Evolutionary conservation across 2,113 vertebrate genomes (phyloP), one percentile per base, ranked within the genome.

Genomic region (Dromaius novaehollandiae): DNA sequence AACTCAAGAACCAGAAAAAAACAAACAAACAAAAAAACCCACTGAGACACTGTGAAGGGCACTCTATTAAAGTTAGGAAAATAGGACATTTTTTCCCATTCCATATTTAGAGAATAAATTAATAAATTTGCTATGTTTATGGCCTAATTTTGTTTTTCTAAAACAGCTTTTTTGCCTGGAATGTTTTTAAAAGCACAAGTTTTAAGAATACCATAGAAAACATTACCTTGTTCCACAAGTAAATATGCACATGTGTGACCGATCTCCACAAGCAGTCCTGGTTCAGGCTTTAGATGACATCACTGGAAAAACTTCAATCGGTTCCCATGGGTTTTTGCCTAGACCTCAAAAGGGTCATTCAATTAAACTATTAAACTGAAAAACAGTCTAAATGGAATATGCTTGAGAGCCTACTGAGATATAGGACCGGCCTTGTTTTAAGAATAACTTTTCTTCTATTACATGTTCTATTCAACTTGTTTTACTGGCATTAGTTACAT

Each of bases 301-400:
- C 4, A 34, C 19, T 51, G 25, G 22, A 89, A 70, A 56, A 12
- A 2, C 8, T 82, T 34, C 19, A 2, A 65, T 7, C 6, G 21
- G 22, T 60, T 91, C 69, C n/a, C 36, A 21, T 42, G 16, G 5
- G 3, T 0, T 0, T 7, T 40, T 71, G 34, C 25, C 1, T 0
- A 77, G 7, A 34, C 3, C 0, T 50, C 42, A 60, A 3, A 2
- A 8, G 15, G 1, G 9, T 24, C 65, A 60, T 70, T 63, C 60
- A 55, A 18, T 28, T n/a, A n/a, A n/a, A n/a, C n/a, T n/a, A n/a
- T n/a, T n/a, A 73, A 28, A 42, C 7, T 73, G 58, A 81, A 60
- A 80, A 63, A 11, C 11, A 42, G 3, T 46, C 36, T 68, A 2
- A 4, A 10, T 12, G 50, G 22, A 86, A 63, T 58, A 22, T 5